Base-by-base conservation (phyloP, 2,888 invertebrate genomes). In the Limnephilus auricula region DNA sequence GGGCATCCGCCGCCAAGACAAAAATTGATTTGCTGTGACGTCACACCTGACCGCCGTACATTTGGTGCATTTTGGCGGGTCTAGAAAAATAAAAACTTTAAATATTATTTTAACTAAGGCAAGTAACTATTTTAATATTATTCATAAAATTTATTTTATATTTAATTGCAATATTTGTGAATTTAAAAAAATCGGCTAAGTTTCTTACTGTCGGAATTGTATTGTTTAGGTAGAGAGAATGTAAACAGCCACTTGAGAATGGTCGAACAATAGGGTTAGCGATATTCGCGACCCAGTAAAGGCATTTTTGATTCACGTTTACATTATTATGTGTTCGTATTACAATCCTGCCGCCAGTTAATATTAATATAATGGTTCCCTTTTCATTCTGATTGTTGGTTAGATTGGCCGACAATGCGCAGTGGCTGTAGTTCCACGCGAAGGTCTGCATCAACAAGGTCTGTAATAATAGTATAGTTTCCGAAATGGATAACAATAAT, bases 321-420 rank as follows among this genome's bases (percentile, higher is more conserved):
- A 83, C 83, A 83, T 83, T 83, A 34, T 83, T 83, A 34, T 83
- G 83, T 34, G 83, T 34, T 32, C 34, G 32, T 83, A 25, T 65
- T 83, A 83, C 50, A 50, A 86, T 86, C n/a, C 50, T 32, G n/a
- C 50, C 12, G 84, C 40, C 82, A 82, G 31, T 31, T 34, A 82
- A 34, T 34, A 34, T 31, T 34, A 82, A 82, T 86, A 31, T 31
- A 31, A 92, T 92, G 91, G 89, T 91, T 91, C 91, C 92, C 92
- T 92, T 93, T 93, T 92, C 89, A 89, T 82, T 90, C 83, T 89
- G 92, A 93, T 93, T 92, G 92, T 91, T 89, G 89, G 91, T 82
- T 91, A 89, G 92, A 93, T 92, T 92, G 91, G 89, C 82, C 78
- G 91, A 92, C 92, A 92, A 92, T 92, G 40, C 91, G 87, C 88